phyloP scores from a whole-genome alignment of 2,113 vertebrate genomes.

The Archilochus colubris region DNA sequence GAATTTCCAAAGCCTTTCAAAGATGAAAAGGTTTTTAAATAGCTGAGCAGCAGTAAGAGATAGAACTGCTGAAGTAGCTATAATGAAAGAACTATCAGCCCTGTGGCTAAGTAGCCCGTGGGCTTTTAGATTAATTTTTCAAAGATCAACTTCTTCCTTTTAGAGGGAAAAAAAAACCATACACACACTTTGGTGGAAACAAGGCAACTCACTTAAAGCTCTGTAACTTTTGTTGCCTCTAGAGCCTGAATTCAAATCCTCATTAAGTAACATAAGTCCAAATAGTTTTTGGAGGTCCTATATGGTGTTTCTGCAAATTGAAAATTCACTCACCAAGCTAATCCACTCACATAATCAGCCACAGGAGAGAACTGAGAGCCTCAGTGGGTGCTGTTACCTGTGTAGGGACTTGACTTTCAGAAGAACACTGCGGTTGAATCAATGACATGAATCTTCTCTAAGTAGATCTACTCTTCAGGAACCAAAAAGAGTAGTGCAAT shows the following conservation, averaged over 20 bases:
- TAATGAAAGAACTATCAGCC: slow-evolving; percentile 15
- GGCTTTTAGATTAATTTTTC: slow-evolving; percentile 3
- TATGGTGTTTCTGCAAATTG: neutral
- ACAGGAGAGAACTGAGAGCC: neutral
- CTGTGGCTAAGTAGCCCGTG: slow-evolving; percentile 11
- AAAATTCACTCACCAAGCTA: neutral
- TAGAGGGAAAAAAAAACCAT: neutral
- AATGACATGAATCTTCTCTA: neutral
- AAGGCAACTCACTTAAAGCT: neutral
- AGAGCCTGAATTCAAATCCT: neutral
- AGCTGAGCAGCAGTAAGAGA: neutral
- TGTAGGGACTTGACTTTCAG: neutral
- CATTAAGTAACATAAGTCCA: neutral
- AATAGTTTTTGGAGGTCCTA: slow-evolving; percentile 1
- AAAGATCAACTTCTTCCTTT: slow-evolving; percentile 1
- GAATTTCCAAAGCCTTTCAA: slow-evolving; percentile 22
- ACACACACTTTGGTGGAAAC: neutral
- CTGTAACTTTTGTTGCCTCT: neutral
- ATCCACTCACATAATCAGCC: neutral
- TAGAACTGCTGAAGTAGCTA: neutral
- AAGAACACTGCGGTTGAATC: neutral
- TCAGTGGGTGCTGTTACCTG: neutral
- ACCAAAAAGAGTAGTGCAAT: neutral
- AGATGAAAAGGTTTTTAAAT: slow-evolving; percentile 9
- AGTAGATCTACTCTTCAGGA: neutral